Evolutionary conservation across 2,113 vertebrate genomes (phyloP).

Genomic region (Sardina pilchardus): DNA sequence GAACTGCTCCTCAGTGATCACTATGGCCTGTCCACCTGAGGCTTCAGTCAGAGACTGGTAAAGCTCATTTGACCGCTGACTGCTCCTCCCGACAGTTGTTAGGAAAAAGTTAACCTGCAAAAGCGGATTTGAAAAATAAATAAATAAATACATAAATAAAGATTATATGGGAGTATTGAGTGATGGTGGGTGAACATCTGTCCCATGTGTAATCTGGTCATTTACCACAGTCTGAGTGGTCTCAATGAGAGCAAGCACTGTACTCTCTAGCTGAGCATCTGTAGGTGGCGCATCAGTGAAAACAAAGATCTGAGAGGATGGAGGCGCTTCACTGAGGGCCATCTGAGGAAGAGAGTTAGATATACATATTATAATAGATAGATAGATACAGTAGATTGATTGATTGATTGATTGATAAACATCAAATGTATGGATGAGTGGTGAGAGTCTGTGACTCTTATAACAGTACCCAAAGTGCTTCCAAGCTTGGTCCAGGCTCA

Average conservation of each 20-base stretch:
- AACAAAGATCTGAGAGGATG: constrained; percentile 39
- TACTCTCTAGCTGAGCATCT: constrained; percentile 32
- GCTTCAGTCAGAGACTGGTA: constrained; percentile 46
- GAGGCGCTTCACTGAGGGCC: constrained; percentile 27
- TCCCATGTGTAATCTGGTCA: too few relatives aligned
- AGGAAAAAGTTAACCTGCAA: constrained; percentile 65
- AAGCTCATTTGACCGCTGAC: neutral
- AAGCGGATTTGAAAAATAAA: too few relatives aligned
- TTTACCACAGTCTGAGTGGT: constrained; percentile 33
- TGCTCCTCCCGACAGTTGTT: constrained; percentile 38
- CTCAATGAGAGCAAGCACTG: constrained; percentile 35
- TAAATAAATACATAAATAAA: too few relatives aligned
- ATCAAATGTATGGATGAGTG: too few relatives aligned
- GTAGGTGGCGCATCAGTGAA: constrained; percentile 42
- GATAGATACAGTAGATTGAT: neutral
- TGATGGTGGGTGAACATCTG: too few relatives aligned
- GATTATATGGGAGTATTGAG: too few relatives aligned
- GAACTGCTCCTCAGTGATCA: constrained; percentile 52
- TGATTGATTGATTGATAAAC: neutral
- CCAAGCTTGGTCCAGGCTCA: too few relatives aligned
- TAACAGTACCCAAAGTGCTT: too few relatives aligned
- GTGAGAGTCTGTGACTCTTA: too few relatives aligned
- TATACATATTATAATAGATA: neutral
- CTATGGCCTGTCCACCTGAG: constrained; percentile 60
- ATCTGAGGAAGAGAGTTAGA: constrained; percentile 15